phyloP scores from a whole-genome alignment of 2,888 invertebrate genomes.

The Tholera decimalis region DNA sequence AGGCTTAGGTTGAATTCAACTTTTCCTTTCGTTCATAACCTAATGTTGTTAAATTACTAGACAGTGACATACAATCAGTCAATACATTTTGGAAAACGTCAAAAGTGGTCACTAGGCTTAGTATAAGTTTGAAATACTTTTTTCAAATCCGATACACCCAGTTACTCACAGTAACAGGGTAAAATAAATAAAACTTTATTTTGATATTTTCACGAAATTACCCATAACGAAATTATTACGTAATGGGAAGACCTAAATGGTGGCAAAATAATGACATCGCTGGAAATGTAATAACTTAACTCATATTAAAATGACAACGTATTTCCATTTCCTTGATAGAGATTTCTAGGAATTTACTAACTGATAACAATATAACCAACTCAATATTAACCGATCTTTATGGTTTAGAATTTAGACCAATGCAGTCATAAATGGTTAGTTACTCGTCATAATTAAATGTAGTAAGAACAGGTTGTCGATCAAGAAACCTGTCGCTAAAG shows the following conservation, averaged over 20 bases:
- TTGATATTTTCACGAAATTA: neutral
- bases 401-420: neutral
- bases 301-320: constrained; percentile 14
- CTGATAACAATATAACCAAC: constrained; percentile 3
- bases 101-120: too few species aligned
- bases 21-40: constrained; percentile 38
- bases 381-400: neutral
- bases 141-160: too few species aligned
- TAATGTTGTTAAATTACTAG: constrained; percentile 7
- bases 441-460: neutral
- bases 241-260: neutral
- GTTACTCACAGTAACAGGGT: too few species aligned
- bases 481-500: neutral
- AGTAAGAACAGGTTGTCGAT: neutral
- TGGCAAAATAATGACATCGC: neutral
- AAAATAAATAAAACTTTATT: neutral
- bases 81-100: neutral
- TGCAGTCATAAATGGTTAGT: neutral
- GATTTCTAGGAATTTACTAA: constrained; percentile 22
- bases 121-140: too few species aligned
- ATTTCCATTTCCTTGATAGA: constrained; percentile 12
- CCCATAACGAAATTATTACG: neutral
- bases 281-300: neutral
- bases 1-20: constrained; percentile 45
- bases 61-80: neutral